Evolutionary conservation across 2,113 vertebrate species (phyloP).

Genomic region (Steatornis caripensis): DNA sequence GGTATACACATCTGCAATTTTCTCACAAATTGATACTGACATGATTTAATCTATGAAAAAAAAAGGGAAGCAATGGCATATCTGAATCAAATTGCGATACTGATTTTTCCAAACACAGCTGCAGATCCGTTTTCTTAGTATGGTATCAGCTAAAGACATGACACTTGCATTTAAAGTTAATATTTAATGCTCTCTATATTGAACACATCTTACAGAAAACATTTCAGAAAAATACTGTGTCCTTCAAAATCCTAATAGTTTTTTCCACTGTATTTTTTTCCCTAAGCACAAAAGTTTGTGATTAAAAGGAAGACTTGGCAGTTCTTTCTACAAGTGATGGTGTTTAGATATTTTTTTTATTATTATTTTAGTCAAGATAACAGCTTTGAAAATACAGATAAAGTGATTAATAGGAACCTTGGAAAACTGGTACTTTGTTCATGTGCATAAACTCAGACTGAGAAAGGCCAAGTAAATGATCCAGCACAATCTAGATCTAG

Average conservation of each 20-base stretch:
- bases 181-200: neutral
- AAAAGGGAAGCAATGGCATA: neutral
- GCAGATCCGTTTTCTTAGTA: neutral
- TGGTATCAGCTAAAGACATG: neutral
- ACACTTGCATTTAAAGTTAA: neutral
- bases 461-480: neutral
- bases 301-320: neutral
- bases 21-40: neutral
- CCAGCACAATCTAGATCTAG: neutral
- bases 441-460: neutral
- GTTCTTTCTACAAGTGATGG: neutral
- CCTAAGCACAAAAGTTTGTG: neutral
- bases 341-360: neutral
- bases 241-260: neutral
- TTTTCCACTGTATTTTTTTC: neutral
- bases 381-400: neutral
- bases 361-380: neutral
- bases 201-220: neutral
- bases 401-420: neutral
- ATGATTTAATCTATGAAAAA: neutral
- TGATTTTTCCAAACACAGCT: neutral
- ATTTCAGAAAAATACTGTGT: neutral
- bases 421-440: neutral
- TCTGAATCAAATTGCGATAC: neutral
- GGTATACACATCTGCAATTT: neutral